These are phyloP conservation scores for Poecilobothrus nobilitatus DNA, from an alignment of 2,888 invertebrate genomes.

Conservation along the genomic window DNA sequence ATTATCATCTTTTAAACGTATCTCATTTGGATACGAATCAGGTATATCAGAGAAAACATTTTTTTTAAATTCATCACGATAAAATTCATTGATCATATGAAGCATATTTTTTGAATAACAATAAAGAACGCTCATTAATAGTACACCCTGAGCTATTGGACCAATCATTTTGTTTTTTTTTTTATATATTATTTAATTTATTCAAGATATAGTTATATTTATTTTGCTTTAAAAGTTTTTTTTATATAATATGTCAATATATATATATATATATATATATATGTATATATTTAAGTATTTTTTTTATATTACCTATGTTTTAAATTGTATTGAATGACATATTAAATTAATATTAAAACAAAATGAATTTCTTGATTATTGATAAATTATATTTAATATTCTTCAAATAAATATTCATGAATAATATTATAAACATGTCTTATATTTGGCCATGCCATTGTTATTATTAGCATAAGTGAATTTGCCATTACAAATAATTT, in stretches of 20 bases:
- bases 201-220: too few relatives aligned
- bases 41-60: slow-evolving; percentile 22
- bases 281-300: background rate
- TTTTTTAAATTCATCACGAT: slow-evolving; percentile 59
- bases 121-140: slow-evolving; percentile 58
- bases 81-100: slow-evolving; percentile 66
- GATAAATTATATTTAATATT: background rate
- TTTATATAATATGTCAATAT: too few relatives aligned
- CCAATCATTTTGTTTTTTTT: slow-evolving; percentile 50
- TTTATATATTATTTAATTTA: background rate
- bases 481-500: slow-evolving; percentile 73
- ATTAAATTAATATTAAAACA: too few relatives aligned
- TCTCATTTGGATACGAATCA: background rate
- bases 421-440: slow-evolving; percentile 50
- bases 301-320: slow-evolving; percentile 8
- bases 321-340: background rate
- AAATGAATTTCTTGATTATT: too few relatives aligned
- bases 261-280: too few relatives aligned
- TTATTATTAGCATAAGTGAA: slow-evolving; percentile 60
- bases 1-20: background rate
- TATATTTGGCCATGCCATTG: slow-evolving; percentile 66
- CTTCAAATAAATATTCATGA: slow-evolving; percentile 46
- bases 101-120: slow-evolving; percentile 65
- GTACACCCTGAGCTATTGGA: slow-evolving; percentile 53
- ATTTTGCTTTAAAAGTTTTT: too few relatives aligned